Evolutionary conservation across 1,140 invertebrate species (phyloP).

Genomic region (Zaprionus camerounensis): DNA sequence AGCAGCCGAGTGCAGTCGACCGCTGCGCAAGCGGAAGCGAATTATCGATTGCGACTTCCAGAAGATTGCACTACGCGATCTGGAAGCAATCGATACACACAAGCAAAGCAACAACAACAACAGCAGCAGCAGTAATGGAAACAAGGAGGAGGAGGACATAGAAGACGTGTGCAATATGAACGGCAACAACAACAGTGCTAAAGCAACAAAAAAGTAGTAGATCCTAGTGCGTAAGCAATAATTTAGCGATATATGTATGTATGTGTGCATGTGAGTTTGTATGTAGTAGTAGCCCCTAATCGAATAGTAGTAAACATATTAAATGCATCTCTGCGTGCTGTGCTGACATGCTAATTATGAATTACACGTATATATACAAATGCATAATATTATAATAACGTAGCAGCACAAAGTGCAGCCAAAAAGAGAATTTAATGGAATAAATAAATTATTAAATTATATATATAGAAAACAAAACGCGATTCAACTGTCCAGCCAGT

Average conservation of each 20-base stretch:
- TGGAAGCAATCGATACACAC: conserved; percentile 58
- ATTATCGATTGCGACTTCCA: conserved; percentile 84
- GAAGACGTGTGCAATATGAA: conserved; percentile 62
- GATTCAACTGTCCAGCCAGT: too few species aligned
- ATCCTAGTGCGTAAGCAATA: conserved; percentile 9
- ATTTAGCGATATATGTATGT: not conserved
- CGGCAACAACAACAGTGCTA: conserved; percentile 61
- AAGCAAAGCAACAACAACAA: conserved; percentile 22
- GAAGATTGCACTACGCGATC: conserved; percentile 67
- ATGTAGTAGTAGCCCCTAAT: conserved; percentile 38
- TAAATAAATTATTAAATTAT: conserved; percentile 50
- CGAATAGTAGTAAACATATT: conserved; percentile 30
- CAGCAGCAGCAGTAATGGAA: conserved; percentile 9
- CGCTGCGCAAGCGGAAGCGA: conserved; percentile 86
- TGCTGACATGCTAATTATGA: conserved; percentile 36
- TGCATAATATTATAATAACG: conserved; percentile 3
- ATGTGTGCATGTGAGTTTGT: not conserved
- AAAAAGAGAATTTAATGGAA: conserved; percentile 28
- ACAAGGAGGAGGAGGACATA: conserved; percentile 30
- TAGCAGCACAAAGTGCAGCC: conserved; percentile 40
- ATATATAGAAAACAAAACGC: not conserved
- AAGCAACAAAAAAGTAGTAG: conserved; percentile 66
- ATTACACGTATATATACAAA: conserved; percentile 11
- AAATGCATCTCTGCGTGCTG: conserved; percentile 17
- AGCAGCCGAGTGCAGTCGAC: conserved; percentile 85